phyloP scores from a whole-genome alignment of 1,140 invertebrate genomes.

The Brachionus rubens region DNA sequence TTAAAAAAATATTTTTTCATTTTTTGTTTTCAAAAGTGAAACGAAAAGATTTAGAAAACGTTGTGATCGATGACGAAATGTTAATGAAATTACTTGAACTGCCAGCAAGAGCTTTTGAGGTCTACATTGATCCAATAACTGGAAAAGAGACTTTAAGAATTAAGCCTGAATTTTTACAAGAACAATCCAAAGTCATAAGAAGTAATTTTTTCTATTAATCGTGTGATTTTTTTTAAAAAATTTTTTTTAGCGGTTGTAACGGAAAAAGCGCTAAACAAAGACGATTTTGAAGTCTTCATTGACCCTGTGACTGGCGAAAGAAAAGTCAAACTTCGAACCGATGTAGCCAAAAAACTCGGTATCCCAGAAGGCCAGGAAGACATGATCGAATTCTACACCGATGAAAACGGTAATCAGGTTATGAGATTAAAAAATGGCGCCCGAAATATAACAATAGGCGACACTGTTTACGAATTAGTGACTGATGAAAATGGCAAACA shows the following conservation, averaged over 20 bases:
- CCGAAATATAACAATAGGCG: conserved; percentile 13
- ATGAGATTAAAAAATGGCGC: conserved; percentile 26
- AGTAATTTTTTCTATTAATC: conserved; percentile 12
- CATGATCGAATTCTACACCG: conserved; percentile 20
- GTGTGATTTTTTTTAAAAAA: background rate
- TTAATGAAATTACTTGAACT: conserved; percentile 20
- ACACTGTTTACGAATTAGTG: conserved; percentile 27
- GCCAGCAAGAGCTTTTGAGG: conserved; percentile 36
- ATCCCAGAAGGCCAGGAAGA: conserved; percentile 26
- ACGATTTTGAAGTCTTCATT: conserved; percentile 15
- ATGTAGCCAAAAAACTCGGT: conserved; percentile 36
- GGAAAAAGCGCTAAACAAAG: background rate
- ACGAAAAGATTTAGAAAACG: conserved; percentile 39
- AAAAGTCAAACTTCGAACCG: background rate
- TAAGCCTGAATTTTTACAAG: background rate
- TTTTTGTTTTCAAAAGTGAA: conserved; percentile 1
- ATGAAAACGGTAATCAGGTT: conserved; percentile 44
- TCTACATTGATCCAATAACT: conserved; percentile 39
- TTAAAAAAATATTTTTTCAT: background rate
- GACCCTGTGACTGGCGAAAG: conserved; percentile 18
- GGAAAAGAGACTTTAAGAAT: conserved; percentile 31
- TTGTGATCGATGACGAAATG: conserved; percentile 33
- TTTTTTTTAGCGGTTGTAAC: conserved; percentile 38
- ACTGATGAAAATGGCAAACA: conserved; percentile 11
- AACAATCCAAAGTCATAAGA: conserved; percentile 38